phyloP scores from a whole-genome alignment of 1,140 invertebrate genomes.

The Euschistus heros region DNA sequence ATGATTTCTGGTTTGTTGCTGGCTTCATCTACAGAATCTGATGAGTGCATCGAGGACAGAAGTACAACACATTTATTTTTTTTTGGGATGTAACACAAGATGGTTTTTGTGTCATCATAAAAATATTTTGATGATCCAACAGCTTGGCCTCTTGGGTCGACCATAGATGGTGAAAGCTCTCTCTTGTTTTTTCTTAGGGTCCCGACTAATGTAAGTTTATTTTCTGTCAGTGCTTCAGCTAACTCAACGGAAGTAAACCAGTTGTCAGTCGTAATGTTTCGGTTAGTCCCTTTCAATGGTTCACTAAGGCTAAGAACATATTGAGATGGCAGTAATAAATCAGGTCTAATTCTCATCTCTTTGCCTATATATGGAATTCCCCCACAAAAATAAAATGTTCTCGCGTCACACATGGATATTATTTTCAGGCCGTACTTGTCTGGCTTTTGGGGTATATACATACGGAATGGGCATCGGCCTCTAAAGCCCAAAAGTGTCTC shows the following conservation, averaged over 20 bases:
- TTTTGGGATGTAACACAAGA: too few species aligned
- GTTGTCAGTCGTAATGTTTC: conserved; percentile 30
- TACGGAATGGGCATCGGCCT: conserved; percentile 35
- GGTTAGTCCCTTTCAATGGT: conserved; percentile 9
- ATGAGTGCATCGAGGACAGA: too few species aligned
- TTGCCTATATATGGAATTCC: too few species aligned
- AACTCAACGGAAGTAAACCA: conserved; percentile 27
- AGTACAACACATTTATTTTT: too few species aligned
- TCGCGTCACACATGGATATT: too few species aligned
- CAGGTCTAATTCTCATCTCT: conserved; percentile 35
- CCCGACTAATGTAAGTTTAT: conserved; percentile 26
- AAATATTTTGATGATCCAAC: too few species aligned
- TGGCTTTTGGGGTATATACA: conserved; percentile 40
- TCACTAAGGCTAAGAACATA: conserved; percentile 22
- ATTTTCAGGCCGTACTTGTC: conserved; percentile 41
- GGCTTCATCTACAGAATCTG: too few species aligned
- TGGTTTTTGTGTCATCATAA: too few species aligned
- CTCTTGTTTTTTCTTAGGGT: conserved; percentile 29
- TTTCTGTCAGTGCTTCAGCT: conserved; percentile 22
- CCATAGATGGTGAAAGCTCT: neutral
- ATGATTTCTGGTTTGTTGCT: conserved; percentile 35
- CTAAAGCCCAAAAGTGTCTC: conserved; percentile 35
- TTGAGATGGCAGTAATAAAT: conserved; percentile 13
- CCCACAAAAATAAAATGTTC: conserved; percentile 33
- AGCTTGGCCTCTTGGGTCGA: too few species aligned